Evolutionary conservation across 1,140 invertebrate genomes (phyloP).

Genomic region (Formica selysi): DNA sequence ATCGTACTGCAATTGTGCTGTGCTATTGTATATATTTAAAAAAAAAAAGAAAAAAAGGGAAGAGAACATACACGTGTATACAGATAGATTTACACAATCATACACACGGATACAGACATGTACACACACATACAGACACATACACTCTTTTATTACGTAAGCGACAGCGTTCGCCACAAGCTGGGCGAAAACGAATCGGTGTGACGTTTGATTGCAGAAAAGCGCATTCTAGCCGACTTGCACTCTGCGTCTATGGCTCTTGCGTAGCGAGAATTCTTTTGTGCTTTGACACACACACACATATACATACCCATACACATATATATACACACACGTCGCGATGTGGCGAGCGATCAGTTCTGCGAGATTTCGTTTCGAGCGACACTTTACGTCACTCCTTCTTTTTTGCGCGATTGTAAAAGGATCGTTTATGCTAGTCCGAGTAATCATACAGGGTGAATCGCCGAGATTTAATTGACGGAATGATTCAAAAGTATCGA

Average conservation of each 20-base stretch:
- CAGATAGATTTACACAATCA: slow-evolving; percentile 38
- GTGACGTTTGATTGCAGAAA: slow-evolving; percentile 60
- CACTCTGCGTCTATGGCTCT: slow-evolving; percentile 41
- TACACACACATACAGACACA: slow-evolving; percentile 14
- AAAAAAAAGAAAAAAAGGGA: slow-evolving; percentile 50
- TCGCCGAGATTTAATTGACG: slow-evolving; percentile 24
- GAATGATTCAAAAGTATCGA: slow-evolving; percentile 29
- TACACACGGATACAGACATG: slow-evolving; percentile 13
- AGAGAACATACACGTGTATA: slow-evolving; percentile 47
- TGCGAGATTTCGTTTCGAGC: slow-evolving; percentile 36
- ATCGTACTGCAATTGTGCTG: slow-evolving; percentile 81
- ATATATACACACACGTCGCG: background rate
- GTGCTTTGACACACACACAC: slow-evolving; percentile 13
- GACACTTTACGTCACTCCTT: slow-evolving; percentile 3
- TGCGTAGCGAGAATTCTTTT: slow-evolving; percentile 52
- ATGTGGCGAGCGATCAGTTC: slow-evolving; percentile 44
- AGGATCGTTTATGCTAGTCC: slow-evolving; percentile 39
- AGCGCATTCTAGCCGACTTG: slow-evolving; percentile 46
- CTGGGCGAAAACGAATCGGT: slow-evolving; percentile 50
- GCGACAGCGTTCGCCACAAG: slow-evolving; percentile 48
- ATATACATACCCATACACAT: background rate
- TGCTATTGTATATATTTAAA: slow-evolving; percentile 83
- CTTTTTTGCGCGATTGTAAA: slow-evolving; percentile 11
- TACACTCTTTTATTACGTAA: slow-evolving; percentile 61
- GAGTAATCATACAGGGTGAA: slow-evolving; percentile 32